These are phyloP conservation scores for Eubasilissa regina DNA, from an alignment of 1,140 invertebrate genomes.

Conservation along the genomic window DNA sequence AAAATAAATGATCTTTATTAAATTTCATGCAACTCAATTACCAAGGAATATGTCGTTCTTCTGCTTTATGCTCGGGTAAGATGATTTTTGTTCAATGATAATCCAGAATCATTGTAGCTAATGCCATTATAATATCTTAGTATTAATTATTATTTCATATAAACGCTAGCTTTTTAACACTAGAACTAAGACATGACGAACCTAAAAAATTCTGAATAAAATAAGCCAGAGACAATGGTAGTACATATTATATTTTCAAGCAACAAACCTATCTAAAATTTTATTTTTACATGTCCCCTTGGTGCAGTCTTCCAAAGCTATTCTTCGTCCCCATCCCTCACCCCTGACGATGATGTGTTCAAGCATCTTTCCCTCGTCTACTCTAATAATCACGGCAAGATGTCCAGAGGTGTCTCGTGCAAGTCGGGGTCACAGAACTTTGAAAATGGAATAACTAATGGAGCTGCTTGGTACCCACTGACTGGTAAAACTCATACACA, in stretches of 20 bases:
- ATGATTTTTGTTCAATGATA: not conserved
- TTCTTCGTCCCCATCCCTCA: slow-evolving; percentile 82
- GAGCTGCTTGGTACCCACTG: slow-evolving; percentile 93
- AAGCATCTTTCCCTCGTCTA: slow-evolving; percentile 91
- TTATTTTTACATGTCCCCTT: slow-evolving; percentile 72
- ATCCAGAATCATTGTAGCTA: not conserved
- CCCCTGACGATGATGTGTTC: slow-evolving; percentile 96
- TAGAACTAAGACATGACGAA: too few relatives aligned
- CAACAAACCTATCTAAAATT: slow-evolving; percentile 43
- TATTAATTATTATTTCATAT: too few relatives aligned
- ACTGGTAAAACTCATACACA: slow-evolving; percentile 75
- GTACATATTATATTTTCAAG: slow-evolving; percentile 26
- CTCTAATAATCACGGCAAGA: slow-evolving; percentile 90
- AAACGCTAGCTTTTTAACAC: too few relatives aligned
- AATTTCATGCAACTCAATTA: slow-evolving; percentile 69
- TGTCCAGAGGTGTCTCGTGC: slow-evolving; percentile 88
- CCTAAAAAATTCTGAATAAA: too few relatives aligned
- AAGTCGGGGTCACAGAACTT: slow-evolving; percentile 82
- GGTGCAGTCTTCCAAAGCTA: slow-evolving; percentile 86
- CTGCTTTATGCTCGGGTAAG: slow-evolving; percentile 86
- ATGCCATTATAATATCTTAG: too few relatives aligned
- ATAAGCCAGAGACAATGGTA: too few relatives aligned
- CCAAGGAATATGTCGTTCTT: slow-evolving; percentile 87
- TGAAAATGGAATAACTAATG: slow-evolving; percentile 91
- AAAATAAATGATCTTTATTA: slow-evolving; percentile 29